Conservation (phyloP, 1,140 invertebrate species). For the Episyrphus balteatus region DNA sequence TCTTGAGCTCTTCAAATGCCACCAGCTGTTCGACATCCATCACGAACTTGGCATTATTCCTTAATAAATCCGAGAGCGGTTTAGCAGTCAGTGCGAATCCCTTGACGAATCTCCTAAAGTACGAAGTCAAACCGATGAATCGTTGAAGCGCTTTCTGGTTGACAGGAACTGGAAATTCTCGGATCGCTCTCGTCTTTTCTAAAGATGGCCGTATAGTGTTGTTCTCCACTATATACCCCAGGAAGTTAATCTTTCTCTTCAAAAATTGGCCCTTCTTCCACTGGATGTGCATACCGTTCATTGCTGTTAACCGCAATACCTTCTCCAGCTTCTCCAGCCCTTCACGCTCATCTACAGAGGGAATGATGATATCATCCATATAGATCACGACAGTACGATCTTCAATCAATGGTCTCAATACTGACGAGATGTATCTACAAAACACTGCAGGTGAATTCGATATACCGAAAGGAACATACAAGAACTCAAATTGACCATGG, state of each 20-base stretch:
- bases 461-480: constrained; percentile 40
- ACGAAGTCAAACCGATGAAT: background rate
- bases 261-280: constrained; percentile 2
- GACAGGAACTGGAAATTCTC: background rate
- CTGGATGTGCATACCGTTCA: constrained; percentile 3
- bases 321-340: background rate
- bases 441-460: constrained; percentile 35
- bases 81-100: background rate
- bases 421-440: background rate
- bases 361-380: constrained; percentile 7
- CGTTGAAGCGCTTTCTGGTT: background rate
- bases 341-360: constrained; percentile 2
- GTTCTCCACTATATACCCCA: background rate
- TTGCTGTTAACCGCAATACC: constrained; percentile 1
- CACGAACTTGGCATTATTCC: background rate
- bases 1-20: too few species aligned
- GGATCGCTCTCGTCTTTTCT: background rate
- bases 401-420: constrained; percentile 1
- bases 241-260: background rate
- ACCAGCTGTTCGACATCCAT: too few species aligned
- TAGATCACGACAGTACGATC: background rate
- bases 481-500: constrained; percentile 31
- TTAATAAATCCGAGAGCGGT: background rate
- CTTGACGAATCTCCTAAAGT: background rate
- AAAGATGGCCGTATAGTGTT: background rate